A percentile compares a stretch with the other conserved stretches of the same genome.
These are phyloP conservation scores for Habrosyne pyritoides DNA, from an alignment of 2,888 invertebrate genomes.

Conservation along the genomic window DNA sequence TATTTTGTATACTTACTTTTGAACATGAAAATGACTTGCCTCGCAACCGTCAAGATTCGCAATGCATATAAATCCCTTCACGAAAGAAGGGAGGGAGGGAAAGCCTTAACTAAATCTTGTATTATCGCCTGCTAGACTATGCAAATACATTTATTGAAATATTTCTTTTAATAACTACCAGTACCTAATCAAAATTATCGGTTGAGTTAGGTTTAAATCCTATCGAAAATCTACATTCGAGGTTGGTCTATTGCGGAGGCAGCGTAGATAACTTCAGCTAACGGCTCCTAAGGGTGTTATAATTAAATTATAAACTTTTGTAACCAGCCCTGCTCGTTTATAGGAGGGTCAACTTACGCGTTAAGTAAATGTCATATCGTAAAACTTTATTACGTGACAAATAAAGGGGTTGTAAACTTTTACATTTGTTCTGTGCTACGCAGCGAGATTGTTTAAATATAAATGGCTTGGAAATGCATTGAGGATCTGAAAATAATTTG, in stretches of 20 bases:
- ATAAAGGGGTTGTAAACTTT: slow-evolving; percentile 79
- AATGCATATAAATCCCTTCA: too few relatives aligned
- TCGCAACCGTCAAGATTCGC: not conserved
- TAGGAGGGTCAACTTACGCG: slow-evolving; percentile 74
- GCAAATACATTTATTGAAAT: too few relatives aligned
- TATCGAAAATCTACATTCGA: not conserved
- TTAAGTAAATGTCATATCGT: slow-evolving; percentile 77
- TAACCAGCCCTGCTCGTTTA: slow-evolving; percentile 43
- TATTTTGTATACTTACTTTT: not conserved
- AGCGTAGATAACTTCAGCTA: slow-evolving; percentile 37
- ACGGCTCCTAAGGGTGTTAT: slow-evolving; percentile 74
- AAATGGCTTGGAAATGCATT: slow-evolving; percentile 11
- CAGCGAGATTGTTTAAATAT: slow-evolving; percentile 53
- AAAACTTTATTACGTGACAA: slow-evolving; percentile 81
- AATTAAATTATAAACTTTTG: slow-evolving; percentile 83
- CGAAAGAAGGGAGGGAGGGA: too few relatives aligned
- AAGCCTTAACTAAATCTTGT: too few relatives aligned
- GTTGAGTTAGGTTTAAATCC: not conserved
- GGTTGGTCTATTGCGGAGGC: not conserved
- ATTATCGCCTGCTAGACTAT: too few relatives aligned
- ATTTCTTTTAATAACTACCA: too few relatives aligned
- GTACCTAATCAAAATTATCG: too few relatives aligned
- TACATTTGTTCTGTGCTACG: slow-evolving; percentile 62
- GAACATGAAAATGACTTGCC: not conserved
- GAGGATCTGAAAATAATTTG: not conserved